Evolutionary conservation across 1,140 invertebrate genomes (phyloP).

Genomic region (Lepidurus couesii): DNA sequence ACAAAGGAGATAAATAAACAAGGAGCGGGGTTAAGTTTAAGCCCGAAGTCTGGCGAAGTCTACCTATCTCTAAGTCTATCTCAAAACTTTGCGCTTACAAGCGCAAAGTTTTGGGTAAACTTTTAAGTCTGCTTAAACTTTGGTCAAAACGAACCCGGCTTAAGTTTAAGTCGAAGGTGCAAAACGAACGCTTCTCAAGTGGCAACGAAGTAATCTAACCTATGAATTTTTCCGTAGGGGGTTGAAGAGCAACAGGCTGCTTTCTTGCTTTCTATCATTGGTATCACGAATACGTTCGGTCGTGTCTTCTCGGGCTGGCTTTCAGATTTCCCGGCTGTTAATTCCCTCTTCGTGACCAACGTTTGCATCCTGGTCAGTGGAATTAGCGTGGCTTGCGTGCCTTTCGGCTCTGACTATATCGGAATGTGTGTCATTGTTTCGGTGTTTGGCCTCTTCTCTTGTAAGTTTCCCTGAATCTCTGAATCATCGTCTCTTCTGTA

Average conservation of each 20-base stretch:
- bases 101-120: no score
- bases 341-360: constrained; percentile 89
- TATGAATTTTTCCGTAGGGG: constrained; percentile 51
- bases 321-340: constrained; percentile 76
- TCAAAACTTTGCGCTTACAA: no score
- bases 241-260: constrained; percentile 70
- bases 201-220: neutral
- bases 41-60: no score
- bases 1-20: no score
- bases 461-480: constrained; percentile 57
- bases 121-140: no score
- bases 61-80: no score
- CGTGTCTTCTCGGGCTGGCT: constrained; percentile 80
- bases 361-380: constrained; percentile 85
- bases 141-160: no score
- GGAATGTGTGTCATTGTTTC: constrained; percentile 76
- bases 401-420: constrained; percentile 71
- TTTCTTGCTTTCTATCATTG: constrained; percentile 87
- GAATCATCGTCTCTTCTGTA: constrained; percentile 24
- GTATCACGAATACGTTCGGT: constrained; percentile 88
- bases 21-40: no score
- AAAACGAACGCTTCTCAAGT: no score
- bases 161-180: no score
- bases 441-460: constrained; percentile 90
- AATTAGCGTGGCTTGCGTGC: constrained; percentile 72